Percentiles rank a stretch among this genome's conserved stretches.
Evolutionary conservation across 2,888 invertebrate species (phyloP).

Genomic region (Monochamus alternatus): DNA sequence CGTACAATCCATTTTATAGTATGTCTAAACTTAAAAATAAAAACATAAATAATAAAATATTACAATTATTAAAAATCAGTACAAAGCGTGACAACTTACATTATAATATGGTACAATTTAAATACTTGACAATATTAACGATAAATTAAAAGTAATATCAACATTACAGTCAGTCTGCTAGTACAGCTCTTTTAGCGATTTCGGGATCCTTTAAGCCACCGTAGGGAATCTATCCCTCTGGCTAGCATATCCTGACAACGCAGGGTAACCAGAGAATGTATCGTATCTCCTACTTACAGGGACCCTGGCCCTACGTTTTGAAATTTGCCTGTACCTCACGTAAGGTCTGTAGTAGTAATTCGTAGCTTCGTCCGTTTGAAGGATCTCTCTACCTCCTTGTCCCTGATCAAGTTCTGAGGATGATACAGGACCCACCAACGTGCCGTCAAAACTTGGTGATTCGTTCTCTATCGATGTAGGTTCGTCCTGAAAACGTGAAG

Average conservation of each 20-base stretch:
- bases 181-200: not conserved
- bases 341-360: conserved; percentile 1
- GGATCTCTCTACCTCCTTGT: not conserved
- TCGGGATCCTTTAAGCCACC: not conserved
- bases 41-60: too few relatives aligned
- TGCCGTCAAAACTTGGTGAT: not conserved
- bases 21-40: too few relatives aligned
- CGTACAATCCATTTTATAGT: too few relatives aligned
- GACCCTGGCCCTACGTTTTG: not conserved
- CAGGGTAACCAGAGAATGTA: not conserved
- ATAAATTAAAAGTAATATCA: not conserved
- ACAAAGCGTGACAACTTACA: not conserved
- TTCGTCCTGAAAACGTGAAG: not conserved
- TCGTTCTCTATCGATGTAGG: not conserved
- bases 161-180: not conserved
- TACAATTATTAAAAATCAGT: too few relatives aligned
- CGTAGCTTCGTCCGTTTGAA: not conserved
- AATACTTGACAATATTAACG: not conserved
- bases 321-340: conserved; percentile 9
- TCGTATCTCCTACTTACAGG: not conserved
- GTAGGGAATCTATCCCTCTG: not conserved
- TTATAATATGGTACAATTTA: not conserved
- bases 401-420: not conserved
- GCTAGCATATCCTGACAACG: not conserved
- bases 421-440: not conserved